These are phyloP conservation scores for Poecilia wingei DNA, from an alignment of 2,797 vertebrate species.

Conservation along the genomic window DNA sequence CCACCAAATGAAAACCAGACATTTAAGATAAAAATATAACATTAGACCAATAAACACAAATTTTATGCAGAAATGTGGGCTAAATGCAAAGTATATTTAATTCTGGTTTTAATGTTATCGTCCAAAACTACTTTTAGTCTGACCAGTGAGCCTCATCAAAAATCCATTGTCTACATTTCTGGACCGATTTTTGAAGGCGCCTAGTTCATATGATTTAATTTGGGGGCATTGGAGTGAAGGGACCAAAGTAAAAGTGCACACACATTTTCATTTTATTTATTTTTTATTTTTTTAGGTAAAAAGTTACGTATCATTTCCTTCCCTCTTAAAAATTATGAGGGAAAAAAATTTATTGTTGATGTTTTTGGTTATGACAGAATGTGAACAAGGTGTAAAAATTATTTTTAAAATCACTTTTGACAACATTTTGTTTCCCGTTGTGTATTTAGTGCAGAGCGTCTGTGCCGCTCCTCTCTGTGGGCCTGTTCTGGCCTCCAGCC, in stretches of 20 bases:
- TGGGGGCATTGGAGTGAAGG: neutral
- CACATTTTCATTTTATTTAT: neutral
- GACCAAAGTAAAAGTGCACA: neutral
- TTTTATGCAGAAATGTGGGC: neutral
- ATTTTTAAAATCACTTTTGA: neutral
- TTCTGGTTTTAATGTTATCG: neutral
- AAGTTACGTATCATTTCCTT: neutral
- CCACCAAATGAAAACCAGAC: neutral
- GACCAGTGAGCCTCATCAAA: neutral
- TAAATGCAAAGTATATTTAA: neutral
- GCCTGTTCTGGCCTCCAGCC: slow-evolving; percentile 27
- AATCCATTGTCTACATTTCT: neutral
- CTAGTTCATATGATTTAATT: neutral
- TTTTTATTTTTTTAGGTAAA: neutral
- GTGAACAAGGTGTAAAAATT: neutral
- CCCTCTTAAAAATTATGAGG: neutral
- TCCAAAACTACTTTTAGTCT: neutral
- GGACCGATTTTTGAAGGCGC: neutral
- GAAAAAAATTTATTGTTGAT: neutral
- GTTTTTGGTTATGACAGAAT: neutral
- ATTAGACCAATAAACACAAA: neutral
- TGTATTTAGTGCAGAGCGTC: slow-evolving; percentile 13
- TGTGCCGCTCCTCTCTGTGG: slow-evolving; percentile 14
- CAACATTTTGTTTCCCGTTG: neutral
- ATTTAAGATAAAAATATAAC: neutral